These are phyloP conservation scores for Caenorhabditis inopinata DNA, from an alignment of 1,140 invertebrate genomes.

Conservation along the genomic window DNA sequence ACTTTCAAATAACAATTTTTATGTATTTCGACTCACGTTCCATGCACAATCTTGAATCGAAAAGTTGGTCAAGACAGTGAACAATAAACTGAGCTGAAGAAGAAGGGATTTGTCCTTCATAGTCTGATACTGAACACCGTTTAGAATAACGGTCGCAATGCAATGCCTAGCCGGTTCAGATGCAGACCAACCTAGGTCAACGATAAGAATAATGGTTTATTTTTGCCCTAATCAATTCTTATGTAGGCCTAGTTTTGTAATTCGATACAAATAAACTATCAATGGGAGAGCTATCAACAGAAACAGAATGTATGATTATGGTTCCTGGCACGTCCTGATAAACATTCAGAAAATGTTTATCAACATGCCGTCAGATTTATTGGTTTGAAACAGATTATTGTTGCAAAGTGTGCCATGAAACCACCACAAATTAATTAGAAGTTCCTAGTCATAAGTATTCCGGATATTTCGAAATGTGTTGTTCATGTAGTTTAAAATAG, in stretches of 20 bases:
- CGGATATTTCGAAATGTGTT: neutral
- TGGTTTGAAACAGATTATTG: no score
- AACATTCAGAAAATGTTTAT: neutral
- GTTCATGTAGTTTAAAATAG: neutral
- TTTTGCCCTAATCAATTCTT: neutral
- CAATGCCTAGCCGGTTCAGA: no score
- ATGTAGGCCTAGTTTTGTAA: neutral
- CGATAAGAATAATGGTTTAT: neutral
- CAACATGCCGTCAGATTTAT: neutral
- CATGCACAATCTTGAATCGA: conserved; percentile 28
- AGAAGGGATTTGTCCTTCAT: neutral
- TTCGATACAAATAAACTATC: neutral
- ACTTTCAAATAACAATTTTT: no score
- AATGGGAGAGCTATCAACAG: neutral
- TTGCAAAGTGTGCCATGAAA: neutral
- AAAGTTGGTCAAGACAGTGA: neutral
- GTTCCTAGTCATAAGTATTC: neutral
- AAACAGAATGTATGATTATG: neutral
- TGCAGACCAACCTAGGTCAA: neutral
- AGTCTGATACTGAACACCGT: no score
- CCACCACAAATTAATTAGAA: neutral
- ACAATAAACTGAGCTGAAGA: neutral
- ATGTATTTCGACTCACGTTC: conserved; percentile 11
- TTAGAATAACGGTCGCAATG: no score
- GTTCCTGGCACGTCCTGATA: neutral